Percentiles rank a stretch among this genome's conserved stretches.
Evolutionary conservation across 2,113 vertebrate genomes (phyloP).

Genomic region (Ptyas mucosa): DNA sequence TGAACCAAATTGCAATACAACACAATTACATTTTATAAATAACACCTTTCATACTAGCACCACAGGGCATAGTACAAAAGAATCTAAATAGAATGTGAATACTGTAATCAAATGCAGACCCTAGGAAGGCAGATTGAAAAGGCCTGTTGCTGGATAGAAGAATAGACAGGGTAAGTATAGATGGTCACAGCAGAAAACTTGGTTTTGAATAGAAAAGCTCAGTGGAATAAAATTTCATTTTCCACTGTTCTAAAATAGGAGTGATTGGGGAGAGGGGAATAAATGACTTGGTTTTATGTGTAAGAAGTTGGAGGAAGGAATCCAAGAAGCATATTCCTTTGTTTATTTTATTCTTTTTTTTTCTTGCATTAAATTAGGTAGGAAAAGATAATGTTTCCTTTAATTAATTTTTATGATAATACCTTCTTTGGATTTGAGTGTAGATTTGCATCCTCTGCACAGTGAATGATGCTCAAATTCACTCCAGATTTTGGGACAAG

Average conservation of each 20-base stretch:
- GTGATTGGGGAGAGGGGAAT: conserved; percentile 42
- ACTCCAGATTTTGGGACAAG: background rate
- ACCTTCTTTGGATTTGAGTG: background rate
- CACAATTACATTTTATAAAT: conserved; percentile 84
- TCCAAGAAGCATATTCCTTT: background rate
- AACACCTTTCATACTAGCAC: conserved; percentile 81
- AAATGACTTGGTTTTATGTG: conserved; percentile 52
- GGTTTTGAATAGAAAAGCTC: conserved; percentile 68
- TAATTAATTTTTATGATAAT: background rate
- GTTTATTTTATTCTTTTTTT: background rate
- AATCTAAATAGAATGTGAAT: conserved; percentile 84
- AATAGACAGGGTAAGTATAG: conserved; percentile 72
- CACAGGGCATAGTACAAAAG: conserved; percentile 79
- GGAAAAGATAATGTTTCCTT: background rate
- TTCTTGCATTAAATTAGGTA: background rate
- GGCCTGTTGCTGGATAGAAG: conserved; percentile 73
- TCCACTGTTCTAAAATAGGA: conserved; percentile 56
- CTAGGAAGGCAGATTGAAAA: conserved; percentile 81
- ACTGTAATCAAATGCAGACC: conserved; percentile 82
- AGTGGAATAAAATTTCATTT: conserved; percentile 67
- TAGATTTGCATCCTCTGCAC: background rate
- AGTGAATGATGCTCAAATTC: background rate
- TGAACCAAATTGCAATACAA: conserved; percentile 80
- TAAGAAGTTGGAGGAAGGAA: conserved; percentile 37
- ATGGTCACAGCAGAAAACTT: conserved; percentile 72